phyloP scores from a whole-genome alignment of 2,797 vertebrate genomes.

The Mus minutoides region DNA sequence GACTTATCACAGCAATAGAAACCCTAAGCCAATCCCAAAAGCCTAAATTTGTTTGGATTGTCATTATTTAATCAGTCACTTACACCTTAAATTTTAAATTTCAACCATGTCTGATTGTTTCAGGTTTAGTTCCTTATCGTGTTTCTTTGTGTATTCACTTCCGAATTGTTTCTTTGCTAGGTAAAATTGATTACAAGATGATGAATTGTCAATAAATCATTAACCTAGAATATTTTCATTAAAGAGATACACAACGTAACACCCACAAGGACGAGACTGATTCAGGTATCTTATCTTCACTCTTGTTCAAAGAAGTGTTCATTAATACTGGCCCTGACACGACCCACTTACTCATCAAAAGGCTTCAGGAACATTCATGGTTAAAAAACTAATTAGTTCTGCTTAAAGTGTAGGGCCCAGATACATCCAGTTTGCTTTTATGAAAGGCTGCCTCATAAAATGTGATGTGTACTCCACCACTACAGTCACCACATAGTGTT shows the following conservation, averaged over 20 bases:
- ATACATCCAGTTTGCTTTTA: conserved; percentile 28
- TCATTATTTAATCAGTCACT: not conserved
- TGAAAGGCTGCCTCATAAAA: conserved; percentile 26
- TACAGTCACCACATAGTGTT: not conserved
- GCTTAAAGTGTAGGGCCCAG: not conserved
- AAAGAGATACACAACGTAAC: too few relatives aligned
- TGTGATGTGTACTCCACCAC: fast-evolving
- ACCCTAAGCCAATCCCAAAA: not conserved
- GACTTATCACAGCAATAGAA: not conserved
- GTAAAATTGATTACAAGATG: too few relatives aligned
- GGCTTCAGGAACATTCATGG: too few relatives aligned
- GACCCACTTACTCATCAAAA: too few relatives aligned
- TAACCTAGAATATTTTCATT: too few relatives aligned
- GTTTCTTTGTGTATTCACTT: too few relatives aligned
- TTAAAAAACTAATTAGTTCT: not conserved
- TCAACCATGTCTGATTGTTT: not conserved
- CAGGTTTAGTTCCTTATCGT: not conserved
- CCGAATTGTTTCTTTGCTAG: too few relatives aligned
- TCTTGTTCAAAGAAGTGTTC: too few relatives aligned
- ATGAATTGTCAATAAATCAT: too few relatives aligned
- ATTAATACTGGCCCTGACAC: too few relatives aligned
- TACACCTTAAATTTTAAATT: not conserved
- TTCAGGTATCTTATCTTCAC: too few relatives aligned
- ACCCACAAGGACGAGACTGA: too few relatives aligned
- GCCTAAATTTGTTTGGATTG: not conserved